These are phyloP conservation scores for Nomada fucata DNA, from an alignment of 2,888 invertebrate species.

Conservation along the genomic window DNA sequence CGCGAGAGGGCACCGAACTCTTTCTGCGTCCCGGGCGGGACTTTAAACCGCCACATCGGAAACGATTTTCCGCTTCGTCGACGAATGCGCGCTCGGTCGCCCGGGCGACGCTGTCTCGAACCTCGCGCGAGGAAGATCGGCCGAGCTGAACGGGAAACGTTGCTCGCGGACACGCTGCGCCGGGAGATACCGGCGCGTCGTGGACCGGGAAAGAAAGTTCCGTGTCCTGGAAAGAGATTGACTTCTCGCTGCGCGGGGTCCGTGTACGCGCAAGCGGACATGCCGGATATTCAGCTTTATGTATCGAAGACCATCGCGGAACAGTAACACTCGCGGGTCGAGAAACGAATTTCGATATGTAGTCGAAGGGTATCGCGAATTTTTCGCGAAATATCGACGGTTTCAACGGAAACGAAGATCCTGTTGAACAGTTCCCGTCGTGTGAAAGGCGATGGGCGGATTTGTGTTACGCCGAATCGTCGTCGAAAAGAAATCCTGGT, in stretches of 20 bases:
- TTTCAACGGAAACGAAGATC: too few species aligned
- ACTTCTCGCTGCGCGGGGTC: not conserved
- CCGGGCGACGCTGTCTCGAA: not conserved
- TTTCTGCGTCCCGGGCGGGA: constrained; percentile 4
- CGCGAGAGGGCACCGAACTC: not conserved
- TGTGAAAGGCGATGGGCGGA: too few species aligned
- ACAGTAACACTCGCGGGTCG: too few species aligned
- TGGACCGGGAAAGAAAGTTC: not conserved
- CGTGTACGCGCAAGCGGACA: too few species aligned
- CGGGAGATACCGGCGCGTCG: not conserved
- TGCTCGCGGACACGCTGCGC: not conserved
- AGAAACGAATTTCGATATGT: too few species aligned
- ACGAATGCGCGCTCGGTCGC: constrained; percentile 20
- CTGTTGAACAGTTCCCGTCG: too few species aligned
- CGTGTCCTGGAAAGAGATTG: constrained; percentile 1
- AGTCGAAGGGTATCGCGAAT: too few species aligned
- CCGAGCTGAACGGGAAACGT: not conserved
- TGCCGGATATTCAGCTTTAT: not conserved
- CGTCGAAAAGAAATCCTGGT: too few species aligned
- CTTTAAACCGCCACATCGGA: constrained; percentile 4
- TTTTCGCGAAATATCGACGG: too few species aligned
- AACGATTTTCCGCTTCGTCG: constrained; percentile 40
- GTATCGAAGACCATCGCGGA: not conserved
- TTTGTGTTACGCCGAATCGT: too few species aligned
- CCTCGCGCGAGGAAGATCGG: not conserved